phyloP scores from a whole-genome alignment of 2,113 vertebrate genomes.

The Corythoichthys haematopterus region DNA sequence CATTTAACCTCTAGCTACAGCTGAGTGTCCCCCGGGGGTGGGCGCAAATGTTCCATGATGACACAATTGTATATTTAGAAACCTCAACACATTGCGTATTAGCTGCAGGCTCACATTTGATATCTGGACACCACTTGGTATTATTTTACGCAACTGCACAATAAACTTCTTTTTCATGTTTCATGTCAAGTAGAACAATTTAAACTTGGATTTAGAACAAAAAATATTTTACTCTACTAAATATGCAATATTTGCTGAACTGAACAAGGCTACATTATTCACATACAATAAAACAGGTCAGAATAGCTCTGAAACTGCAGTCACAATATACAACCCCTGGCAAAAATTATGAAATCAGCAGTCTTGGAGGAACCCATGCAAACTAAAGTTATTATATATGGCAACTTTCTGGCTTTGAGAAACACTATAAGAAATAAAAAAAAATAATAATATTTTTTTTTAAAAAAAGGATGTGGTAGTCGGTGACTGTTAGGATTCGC shows the following conservation, averaged over 20 bases:
- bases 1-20: conserved; percentile 38
- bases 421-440: too few relatives aligned
- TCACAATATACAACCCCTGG: too few relatives aligned
- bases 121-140: background rate
- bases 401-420: too few relatives aligned
- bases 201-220: background rate
- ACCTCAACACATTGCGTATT: conserved; percentile 22
- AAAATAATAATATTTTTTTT: too few relatives aligned
- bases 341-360: too few relatives aligned
- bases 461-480: too few relatives aligned
- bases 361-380: too few relatives aligned
- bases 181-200: background rate
- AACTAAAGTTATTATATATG: too few relatives aligned
- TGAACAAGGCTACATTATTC: too few relatives aligned
- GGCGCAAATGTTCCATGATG: conserved; percentile 20
- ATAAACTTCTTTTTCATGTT: background rate
- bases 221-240: too few relatives aligned
- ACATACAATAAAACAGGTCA: background rate
- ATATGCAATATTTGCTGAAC: too few relatives aligned
- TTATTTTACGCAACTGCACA: background rate
- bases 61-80: conserved; percentile 32
- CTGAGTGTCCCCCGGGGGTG: conserved; percentile 22
- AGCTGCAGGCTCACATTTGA: conserved; percentile 21
- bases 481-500: too few relatives aligned
- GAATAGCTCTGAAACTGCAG: background rate